Evolutionary conservation across 2,888 invertebrate species (phyloP).

Genomic region (Pachliopta kotzebuea): DNA sequence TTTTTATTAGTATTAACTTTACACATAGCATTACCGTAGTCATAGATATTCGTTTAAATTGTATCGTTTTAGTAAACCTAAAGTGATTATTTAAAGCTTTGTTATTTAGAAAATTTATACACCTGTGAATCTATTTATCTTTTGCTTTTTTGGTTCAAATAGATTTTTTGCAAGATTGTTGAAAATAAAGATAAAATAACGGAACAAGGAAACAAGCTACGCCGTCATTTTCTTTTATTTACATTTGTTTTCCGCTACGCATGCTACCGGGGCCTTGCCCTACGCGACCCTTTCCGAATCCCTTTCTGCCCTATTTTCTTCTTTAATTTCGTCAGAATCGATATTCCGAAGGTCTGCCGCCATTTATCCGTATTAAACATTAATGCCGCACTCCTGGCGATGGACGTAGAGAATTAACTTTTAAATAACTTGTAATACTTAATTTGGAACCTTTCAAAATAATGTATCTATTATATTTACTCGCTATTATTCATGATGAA

Average conservation of each 20-base stretch:
- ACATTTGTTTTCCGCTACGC: slow-evolving; percentile 34
- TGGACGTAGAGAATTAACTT: slow-evolving; percentile 23
- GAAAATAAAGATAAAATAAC: not conserved
- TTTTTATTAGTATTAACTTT: too few species aligned
- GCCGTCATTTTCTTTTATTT: slow-evolving; percentile 19
- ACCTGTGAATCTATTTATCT: too few species aligned
- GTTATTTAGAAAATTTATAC: too few species aligned
- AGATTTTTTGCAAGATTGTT: not conserved
- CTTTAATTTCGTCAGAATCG: slow-evolving; percentile 61
- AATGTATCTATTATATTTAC: not conserved
- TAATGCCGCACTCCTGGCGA: slow-evolving; percentile 24
- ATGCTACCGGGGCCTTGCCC: slow-evolving; percentile 32
- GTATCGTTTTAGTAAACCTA: too few species aligned
- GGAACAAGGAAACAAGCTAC: not conserved
- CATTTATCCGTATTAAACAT: slow-evolving; percentile 52
- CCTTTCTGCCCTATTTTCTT: slow-evolving; percentile 57
- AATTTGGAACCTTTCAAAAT: not conserved
- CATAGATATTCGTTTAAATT: too few species aligned
- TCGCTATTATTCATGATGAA: too few species aligned
- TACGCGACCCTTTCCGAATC: slow-evolving; percentile 48
- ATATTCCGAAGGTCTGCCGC: slow-evolving; percentile 56
- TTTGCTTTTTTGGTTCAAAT: not conserved
- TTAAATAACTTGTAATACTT: slow-evolving; percentile 13
- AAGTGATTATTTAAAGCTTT: too few species aligned
- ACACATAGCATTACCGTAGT: too few species aligned